phyloP scores from a whole-genome alignment of 2,888 invertebrate species.

The Ceraclea dissimilis region DNA sequence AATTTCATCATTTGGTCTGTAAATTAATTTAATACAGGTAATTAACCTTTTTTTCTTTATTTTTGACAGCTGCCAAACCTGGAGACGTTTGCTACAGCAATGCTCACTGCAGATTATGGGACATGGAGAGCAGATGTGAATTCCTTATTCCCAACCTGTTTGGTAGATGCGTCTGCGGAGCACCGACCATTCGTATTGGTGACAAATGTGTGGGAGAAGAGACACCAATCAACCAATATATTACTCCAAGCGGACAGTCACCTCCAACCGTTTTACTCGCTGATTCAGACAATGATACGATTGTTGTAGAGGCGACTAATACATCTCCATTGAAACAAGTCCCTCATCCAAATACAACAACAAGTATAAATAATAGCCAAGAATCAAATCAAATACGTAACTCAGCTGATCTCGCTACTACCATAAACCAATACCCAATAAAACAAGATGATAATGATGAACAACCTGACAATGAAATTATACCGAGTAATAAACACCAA shows the following conservation, averaged over 20 bases:
- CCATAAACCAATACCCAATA: conserved; percentile 35
- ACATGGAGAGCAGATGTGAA: conserved; percentile 77
- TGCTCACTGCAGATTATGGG: conserved; percentile 80
- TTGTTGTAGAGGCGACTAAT: conserved; percentile 35
- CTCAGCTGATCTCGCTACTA: conserved; percentile 42
- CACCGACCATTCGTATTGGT: conserved; percentile 56
- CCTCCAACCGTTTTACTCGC: conserved; percentile 27
- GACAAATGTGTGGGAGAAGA: conserved; percentile 53
- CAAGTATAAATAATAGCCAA: conserved; percentile 22
- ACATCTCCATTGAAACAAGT: neutral
- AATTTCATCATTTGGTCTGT: too few species aligned
- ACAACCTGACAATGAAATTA: conserved; percentile 37
- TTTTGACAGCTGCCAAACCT: conserved; percentile 65
- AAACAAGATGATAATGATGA: conserved; percentile 30
- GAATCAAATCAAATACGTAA: conserved; percentile 28
- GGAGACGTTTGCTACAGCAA: conserved; percentile 87
- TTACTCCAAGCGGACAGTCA: conserved; percentile 28
- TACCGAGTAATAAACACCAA: conserved; percentile 34
- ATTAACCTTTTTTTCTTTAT: too few species aligned
- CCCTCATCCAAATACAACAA: conserved; percentile 27
- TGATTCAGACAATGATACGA: conserved; percentile 37
- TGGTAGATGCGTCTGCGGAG: conserved; percentile 77
- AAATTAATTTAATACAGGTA: too few species aligned
- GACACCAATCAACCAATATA: conserved; percentile 29
- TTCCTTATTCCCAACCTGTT: conserved; percentile 84